Evolutionary conservation across 64 coral and sea anemone genomes (phyloP), one percentile per base, ranked within the genome.

Genomic region (Montipora foliosa): DNA sequence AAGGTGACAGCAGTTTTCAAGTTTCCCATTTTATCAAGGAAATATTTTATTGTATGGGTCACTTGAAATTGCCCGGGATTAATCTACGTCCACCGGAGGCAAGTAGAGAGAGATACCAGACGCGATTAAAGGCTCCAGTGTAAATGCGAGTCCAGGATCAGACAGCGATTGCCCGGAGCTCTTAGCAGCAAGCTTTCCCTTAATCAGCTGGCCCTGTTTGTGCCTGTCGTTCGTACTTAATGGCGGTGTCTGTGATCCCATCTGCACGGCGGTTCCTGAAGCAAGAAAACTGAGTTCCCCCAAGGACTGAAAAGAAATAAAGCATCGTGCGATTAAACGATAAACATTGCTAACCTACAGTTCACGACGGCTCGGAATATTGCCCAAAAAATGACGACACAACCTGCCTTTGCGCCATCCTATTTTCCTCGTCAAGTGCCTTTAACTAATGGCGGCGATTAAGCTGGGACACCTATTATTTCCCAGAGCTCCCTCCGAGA

Each of bases 261-360:
- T 45, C 17, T 51, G 78, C 22, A 93, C 83, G 24, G 84, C 83
- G 4, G 77, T 75, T 6, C 92, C 92, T 68, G 91, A 85, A n/a
- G 91, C 91, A 8, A 78, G 73, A 17, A 93, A 62, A 75, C 74
- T 85, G 4, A 93, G 61, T 47, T 93, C 91, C 62, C 83, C 91
- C 5, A 87, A 49, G 14, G 74, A 93, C 91, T 93, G 44, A 52
- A 74, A 84, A 55, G 61, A 64, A 64, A 64, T 16, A 15, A 64
- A 64, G 11, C 61, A 64, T 64, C 14, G 61, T 14, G 14, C 8
- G 61, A 16, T 12, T 64, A 64, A 37, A 37, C 37, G 37, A 37
- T 37, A 37, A 37, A 37, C 37, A 37, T 37, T 37, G 37, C 37
- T 37, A 37, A 64, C 61, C 13, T 64, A 14, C 61, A 64, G 11